A percentile compares a stretch with the other conserved stretches of the same genome.
These are phyloP conservation scores for Takifugu flavidus DNA, from an alignment of 2,113 vertebrate genomes.

Conservation along the genomic window DNA sequence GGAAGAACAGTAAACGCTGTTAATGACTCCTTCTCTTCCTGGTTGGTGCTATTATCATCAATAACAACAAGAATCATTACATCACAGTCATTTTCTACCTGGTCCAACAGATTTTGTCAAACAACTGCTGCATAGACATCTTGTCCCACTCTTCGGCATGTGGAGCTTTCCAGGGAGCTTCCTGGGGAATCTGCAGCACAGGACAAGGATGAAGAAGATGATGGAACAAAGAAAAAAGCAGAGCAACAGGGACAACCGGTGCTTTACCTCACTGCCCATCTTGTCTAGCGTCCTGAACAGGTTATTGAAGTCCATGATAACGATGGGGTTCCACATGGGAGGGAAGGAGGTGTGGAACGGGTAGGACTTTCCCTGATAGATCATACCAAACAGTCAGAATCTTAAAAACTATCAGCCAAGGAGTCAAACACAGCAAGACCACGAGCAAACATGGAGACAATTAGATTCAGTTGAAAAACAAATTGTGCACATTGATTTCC, in stretches of 20 bases:
- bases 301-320: conserved; percentile 89
- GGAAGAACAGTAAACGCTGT: background rate
- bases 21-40: background rate
- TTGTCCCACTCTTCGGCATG: conserved; percentile 93
- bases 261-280: conserved; percentile 91
- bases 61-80: background rate
- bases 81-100: conserved; percentile 62
- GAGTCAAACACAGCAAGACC: too few species aligned
- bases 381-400: too few species aligned
- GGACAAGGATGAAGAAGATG: background rate
- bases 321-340: conserved; percentile 87
- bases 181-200: conserved; percentile 84
- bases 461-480: too few species aligned
- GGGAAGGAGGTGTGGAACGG: conserved; percentile 87
- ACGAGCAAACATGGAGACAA: too few species aligned
- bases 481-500: too few species aligned
- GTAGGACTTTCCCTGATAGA: conserved; percentile 84
- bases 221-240: background rate
- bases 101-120: conserved; percentile 92
- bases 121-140: conserved; percentile 90
- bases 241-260: rapidly evolving
- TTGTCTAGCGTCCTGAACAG: conserved; percentile 91
- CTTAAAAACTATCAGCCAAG: too few species aligned
- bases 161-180: conserved; percentile 93
- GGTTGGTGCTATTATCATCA: too few species aligned